These are phyloP conservation scores for Microctonus brassicae DNA, from an alignment of 2,888 invertebrate species.

Conservation along the genomic window DNA sequence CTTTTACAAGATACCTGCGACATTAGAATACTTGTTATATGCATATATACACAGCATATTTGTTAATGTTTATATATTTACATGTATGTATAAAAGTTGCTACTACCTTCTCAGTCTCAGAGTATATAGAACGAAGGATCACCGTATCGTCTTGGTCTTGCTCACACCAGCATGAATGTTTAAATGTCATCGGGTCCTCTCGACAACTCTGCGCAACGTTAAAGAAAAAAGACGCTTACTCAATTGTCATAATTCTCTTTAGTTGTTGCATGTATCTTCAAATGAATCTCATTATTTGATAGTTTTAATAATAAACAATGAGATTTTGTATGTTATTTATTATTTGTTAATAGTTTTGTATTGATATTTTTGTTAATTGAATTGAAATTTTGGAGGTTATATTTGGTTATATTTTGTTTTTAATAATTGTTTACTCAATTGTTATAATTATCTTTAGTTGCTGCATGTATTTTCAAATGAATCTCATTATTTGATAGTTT, in stretches of 20 bases:
- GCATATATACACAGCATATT: background rate
- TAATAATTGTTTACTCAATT: constrained; percentile 50
- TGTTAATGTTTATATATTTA: constrained; percentile 2
- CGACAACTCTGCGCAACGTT: constrained; percentile 22
- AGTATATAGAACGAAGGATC: constrained; percentile 27
- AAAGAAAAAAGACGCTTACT: constrained; percentile 40
- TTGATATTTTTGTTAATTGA: background rate
- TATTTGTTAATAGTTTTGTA: background rate
- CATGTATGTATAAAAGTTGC: constrained; percentile 3
- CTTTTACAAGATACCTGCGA: constrained; percentile 31
- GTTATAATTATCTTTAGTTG: constrained; percentile 43
- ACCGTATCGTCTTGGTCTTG: constrained; percentile 28
- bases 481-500: background rate
- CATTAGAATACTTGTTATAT: constrained; percentile 25
- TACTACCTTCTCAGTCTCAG: background rate
- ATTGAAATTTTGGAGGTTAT: too few relatives aligned
- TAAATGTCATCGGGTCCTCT: constrained; percentile 66
- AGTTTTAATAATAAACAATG: background rate
- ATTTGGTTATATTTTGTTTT: too few relatives aligned
- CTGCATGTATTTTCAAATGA: constrained; percentile 26
- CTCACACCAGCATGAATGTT: constrained; percentile 40
- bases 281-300: constrained; percentile 9
- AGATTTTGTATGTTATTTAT: background rate
- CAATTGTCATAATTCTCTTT: constrained; percentile 48
- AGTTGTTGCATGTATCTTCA: constrained; percentile 28